Evolutionary conservation across 2,888 invertebrate species (phyloP), one percentile per base, ranked within the genome.

Genomic region (Lymantria dispar): DNA sequence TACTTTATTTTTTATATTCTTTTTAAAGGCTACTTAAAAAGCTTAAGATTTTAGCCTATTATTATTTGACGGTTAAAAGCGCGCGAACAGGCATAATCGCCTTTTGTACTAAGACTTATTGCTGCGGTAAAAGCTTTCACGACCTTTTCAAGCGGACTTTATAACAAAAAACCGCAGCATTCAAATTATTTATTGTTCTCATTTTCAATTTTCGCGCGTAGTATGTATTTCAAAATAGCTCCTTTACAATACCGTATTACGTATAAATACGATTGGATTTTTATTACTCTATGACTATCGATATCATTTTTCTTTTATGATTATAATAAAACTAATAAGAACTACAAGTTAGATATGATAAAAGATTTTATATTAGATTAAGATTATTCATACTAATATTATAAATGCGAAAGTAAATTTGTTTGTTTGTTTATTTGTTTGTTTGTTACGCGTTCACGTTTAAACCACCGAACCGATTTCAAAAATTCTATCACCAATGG

Each of bases 171-270:
- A 81, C 80, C 80, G 64, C 78, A 76, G 77, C 75, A 76, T 72
- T 73, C 72, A 74, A 86, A 84, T 85, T 85, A 85, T 85, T 86
- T 85, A 86, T 84, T 79, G 78, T 78, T 70, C 70, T 70, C 78
- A 76, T 79, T 81, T 75, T 74, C 72, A 78, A 82, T 81, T 78
- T 80, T 76, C 67, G 58, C 69, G 58, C 67, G 50, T 69, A 76
- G 80, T 73, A 72, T 64, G 50, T 63, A 73, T 75, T 71, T 68
- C 62, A 65, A 60, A 62, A 63, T 68, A 68, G 64, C 40, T 65
- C 64, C 69, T 71, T 70, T 66, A 68, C 45, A 46, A 60, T 37
- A 47, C 55, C 65, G 67, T 66, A 74, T 70, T 68, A 46, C 49
- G 43, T 22, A 22, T 22, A 5, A 3, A 22, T 22, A 22, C 5